phyloP scores from a whole-genome alignment of 2,113 vertebrate species.

The Sinocyclocheilus anshuiensis region DNA sequence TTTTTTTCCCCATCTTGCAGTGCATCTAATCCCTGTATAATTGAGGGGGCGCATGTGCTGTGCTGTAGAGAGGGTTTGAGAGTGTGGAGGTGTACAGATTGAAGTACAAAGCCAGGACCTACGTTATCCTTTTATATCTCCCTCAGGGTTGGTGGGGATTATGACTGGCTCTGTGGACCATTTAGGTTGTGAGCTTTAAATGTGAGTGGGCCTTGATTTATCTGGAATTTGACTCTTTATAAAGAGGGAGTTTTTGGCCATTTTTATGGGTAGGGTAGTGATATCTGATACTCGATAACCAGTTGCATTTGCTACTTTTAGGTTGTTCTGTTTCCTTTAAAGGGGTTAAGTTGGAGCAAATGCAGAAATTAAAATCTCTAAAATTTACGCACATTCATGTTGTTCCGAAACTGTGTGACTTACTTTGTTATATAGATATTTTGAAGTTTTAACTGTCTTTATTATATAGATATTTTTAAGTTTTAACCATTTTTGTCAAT shows the following conservation, averaged over 20 bases:
- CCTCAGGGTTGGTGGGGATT: slow-evolving; percentile 34
- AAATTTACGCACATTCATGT: background rate
- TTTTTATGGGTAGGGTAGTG: background rate
- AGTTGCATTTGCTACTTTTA: background rate
- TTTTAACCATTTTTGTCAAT: background rate
- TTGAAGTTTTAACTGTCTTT: background rate
- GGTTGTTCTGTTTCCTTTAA: background rate
- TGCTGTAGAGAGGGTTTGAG: slow-evolving; percentile 29
- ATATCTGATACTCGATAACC: slow-evolving; percentile 4
- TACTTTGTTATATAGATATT: background rate
- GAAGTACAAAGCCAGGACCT: slow-evolving; percentile 30
- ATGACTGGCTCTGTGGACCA: slow-evolving; percentile 14
- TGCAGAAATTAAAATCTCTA: background rate
- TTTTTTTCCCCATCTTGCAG: slow-evolving; percentile 20
- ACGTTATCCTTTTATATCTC: slow-evolving; percentile 35
- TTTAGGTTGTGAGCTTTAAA: background rate
- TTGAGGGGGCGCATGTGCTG: slow-evolving; percentile 23
- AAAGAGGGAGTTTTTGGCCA: background rate
- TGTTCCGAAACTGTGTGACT: background rate
- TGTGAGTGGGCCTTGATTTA: background rate
- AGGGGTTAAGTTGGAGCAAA: background rate
- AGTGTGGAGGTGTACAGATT: slow-evolving; percentile 33
- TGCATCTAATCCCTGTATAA: slow-evolving; percentile 40
- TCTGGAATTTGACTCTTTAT: background rate
- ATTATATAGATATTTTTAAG: too few relatives aligned